Evolutionary conservation across 2,113 vertebrate species (phyloP).

Genomic region (Tauraco erythrolophus): DNA sequence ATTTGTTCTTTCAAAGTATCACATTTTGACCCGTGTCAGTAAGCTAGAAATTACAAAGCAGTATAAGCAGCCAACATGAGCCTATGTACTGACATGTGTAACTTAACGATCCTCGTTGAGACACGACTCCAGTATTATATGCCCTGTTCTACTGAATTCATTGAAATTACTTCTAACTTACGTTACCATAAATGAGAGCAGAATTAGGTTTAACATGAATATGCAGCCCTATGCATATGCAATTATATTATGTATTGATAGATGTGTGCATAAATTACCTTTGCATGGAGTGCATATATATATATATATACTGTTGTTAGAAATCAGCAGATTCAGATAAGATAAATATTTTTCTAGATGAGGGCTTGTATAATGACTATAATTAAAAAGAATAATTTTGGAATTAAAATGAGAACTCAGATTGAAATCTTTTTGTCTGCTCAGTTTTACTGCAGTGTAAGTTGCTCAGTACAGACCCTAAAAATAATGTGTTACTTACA

Average conservation of each 20-base stretch:
- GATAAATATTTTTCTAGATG: background rate
- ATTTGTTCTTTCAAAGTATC: background rate
- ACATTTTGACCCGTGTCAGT: background rate
- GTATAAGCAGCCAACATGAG: background rate
- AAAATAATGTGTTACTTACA: background rate
- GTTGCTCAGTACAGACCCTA: background rate
- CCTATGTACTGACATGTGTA: background rate
- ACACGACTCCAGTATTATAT: background rate
- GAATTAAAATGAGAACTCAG: background rate
- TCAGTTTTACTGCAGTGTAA: background rate
- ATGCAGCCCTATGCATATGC: background rate
- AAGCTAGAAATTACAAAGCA: background rate
- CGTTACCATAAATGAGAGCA: slow-evolving; percentile 24
- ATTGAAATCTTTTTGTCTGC: background rate
- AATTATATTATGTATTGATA: background rate
- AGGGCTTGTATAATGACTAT: background rate
- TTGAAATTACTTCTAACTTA: background rate
- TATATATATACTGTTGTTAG: background rate
- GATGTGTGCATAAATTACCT: background rate
- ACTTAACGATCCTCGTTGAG: background rate
- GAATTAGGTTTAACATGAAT: slow-evolving; percentile 7
- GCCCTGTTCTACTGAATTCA: background rate
- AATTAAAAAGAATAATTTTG: slow-evolving; percentile 4
- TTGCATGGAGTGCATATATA: background rate
- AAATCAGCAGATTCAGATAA: slow-evolving; percentile 35